phyloP scores from a whole-genome alignment of 2,797 vertebrate genomes.

The Poeciliopsis infans region DNA sequence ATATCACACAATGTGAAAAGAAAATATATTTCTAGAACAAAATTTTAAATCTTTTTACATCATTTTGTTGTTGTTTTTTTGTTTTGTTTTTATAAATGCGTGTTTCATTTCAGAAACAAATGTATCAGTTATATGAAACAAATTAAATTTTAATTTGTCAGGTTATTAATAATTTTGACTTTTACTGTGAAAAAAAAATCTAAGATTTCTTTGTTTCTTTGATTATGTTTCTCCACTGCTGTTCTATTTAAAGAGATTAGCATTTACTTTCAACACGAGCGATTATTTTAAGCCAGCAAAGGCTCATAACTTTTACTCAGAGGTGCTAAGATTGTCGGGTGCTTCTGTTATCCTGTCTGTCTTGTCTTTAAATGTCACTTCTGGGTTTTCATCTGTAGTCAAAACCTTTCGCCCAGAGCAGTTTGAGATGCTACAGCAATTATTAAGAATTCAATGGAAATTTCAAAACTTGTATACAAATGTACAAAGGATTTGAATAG shows the following conservation, averaged over 20 bases:
- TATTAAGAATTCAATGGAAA: constrained; percentile 18
- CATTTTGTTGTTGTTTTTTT: background rate
- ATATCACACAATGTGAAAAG: background rate
- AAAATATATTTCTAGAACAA: background rate
- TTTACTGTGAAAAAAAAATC: background rate
- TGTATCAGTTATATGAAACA: background rate
- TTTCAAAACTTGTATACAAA: constrained; percentile 27
- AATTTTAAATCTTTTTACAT: background rate
- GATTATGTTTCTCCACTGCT: constrained; percentile 35
- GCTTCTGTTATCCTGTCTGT: constrained; percentile 64
- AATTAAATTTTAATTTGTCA: background rate
- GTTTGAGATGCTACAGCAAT: constrained; percentile 4
- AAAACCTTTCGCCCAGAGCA: background rate
- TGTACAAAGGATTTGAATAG: constrained; percentile 26
- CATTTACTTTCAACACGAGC: constrained; percentile 52
- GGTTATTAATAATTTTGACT: background rate
- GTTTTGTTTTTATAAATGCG: background rate
- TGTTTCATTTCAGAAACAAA: background rate
- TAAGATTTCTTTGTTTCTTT: constrained; percentile 7
- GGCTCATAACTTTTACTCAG: constrained; percentile 43
- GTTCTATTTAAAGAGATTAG: constrained; percentile 58
- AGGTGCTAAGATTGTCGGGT: constrained; percentile 50
- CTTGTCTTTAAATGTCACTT: constrained; percentile 72
- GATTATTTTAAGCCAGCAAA: constrained; percentile 55
- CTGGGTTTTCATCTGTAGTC: constrained; percentile 41